phyloP scores from a whole-genome alignment of 2,888 invertebrate species.

The Ferrisia virgata region DNA sequence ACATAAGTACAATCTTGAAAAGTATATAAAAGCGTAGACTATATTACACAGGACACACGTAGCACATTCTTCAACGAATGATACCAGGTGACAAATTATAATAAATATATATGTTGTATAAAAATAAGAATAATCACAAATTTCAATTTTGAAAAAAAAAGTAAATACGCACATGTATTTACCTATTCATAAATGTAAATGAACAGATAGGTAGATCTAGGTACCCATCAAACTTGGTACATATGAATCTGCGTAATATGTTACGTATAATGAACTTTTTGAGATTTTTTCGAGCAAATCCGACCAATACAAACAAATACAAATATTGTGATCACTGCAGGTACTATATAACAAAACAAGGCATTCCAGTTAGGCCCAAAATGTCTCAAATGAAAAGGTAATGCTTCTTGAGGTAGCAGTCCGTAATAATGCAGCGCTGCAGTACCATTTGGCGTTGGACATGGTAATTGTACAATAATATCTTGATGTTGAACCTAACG shows the following conservation, averaged over 20 bases:
- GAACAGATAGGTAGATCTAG: neutral
- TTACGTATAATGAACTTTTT: constrained; percentile 1
- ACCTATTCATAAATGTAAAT: neutral
- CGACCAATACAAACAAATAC: constrained; percentile 45
- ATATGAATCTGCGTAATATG: too few relatives aligned
- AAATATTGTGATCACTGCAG: constrained; percentile 43
- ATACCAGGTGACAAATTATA: neutral
- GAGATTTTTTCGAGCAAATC: constrained; percentile 44
- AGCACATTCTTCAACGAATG: neutral
- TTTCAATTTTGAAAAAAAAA: neutral
- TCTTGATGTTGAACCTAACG: constrained; percentile 81
- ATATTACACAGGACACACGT: neutral
- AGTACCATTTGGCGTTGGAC: constrained; percentile 76
- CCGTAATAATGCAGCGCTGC: constrained; percentile 50
- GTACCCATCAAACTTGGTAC: neutral
- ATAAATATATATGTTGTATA: neutral
- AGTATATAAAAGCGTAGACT: too few relatives aligned
- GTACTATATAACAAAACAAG: constrained; percentile 43
- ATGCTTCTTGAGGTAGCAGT: constrained; percentile 45
- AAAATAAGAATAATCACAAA: neutral
- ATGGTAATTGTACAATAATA: constrained; percentile 79
- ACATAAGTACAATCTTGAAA: neutral
- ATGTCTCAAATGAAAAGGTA: constrained; percentile 44
- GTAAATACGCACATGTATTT: neutral
- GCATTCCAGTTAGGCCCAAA: constrained; percentile 43